Evolutionary conservation across 2,888 invertebrate genomes (phyloP).

Genomic region (Drosophila antonietae): DNA sequence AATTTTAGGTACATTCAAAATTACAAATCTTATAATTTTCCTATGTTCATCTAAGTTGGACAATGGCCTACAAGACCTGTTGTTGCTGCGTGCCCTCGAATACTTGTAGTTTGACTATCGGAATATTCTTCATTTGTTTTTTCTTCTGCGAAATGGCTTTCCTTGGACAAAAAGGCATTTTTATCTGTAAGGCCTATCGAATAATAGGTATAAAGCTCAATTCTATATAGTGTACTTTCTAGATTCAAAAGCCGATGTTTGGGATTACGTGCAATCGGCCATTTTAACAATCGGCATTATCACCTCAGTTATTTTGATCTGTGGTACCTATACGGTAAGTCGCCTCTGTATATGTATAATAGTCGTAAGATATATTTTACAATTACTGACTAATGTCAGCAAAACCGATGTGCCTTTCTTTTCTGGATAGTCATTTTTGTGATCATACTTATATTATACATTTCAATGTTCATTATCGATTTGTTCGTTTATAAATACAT

Average conservation of each 20-base stretch:
- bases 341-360: not conserved
- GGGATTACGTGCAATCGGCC: slow-evolving; percentile 30
- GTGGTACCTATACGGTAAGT: slow-evolving; percentile 47
- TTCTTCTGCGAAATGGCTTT: slow-evolving; percentile 39
- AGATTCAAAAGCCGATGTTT: slow-evolving; percentile 24
- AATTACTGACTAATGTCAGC: not conserved
- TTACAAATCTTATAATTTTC: not conserved
- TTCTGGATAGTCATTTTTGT: slow-evolving; percentile 7
- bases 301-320: slow-evolving; percentile 39
- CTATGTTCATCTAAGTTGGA: not conserved
- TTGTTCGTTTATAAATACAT: not conserved
- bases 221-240: not conserved
- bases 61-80: slow-evolving; percentile 39
- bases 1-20: slow-evolving; percentile 16
- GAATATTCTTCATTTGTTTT: slow-evolving; percentile 26
- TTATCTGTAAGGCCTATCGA: slow-evolving; percentile 27
- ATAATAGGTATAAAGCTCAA: not conserved
- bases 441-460: not conserved
- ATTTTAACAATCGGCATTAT: slow-evolving; percentile 40
- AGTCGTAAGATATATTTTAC: not conserved
- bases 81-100: slow-evolving; percentile 46
- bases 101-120: slow-evolving; percentile 40
- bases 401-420: not conserved
- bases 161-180: slow-evolving; percentile 31
- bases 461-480: slow-evolving; percentile 5